Base-by-base conservation (phyloP, 2,888 invertebrate genomes). In the Drosophila infuscata region DNA sequence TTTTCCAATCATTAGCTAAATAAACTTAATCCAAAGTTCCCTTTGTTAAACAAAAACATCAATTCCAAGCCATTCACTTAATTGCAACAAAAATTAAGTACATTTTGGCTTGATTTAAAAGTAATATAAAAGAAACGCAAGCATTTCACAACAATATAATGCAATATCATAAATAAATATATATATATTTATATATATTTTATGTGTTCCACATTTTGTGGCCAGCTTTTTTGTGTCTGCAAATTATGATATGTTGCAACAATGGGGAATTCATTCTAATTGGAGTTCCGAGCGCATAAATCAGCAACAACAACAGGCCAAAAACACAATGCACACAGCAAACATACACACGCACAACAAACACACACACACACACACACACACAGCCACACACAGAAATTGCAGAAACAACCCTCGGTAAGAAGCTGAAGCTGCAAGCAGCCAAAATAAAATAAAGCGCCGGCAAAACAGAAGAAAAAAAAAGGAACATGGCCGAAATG, bases 401-500 rank as follows among this genome's bases (percentile, higher is more conserved):
- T 74, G 20, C 54, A 67, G 32, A 43, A 83, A 56, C 86, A 74
- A 73, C 88, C 89, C 89, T 86, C 82, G 81, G 66, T 35, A 68
- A 58, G 32, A 29, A 58, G 35, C n/a, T 52, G 67, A 53, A 67
- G 64, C 64, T 46, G 35, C 32, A 32, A 41, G 51, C 59, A 29
- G 64, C 43, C 58, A 67, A 81, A 85, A 57, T 9, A 11, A 29
- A 29, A 20, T 29, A 43, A 85, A 82, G 81, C 84, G 84, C 88
- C 88, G 85, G 84, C 79, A 72, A 79, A 79, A 74, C 58, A 43
- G 52, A 57, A 65, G 51, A 25, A 46, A 11, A 46, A 17, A 43
- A 38, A 66, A 58, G 60, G 66, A 81, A 79, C 60, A 81, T 82
- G 72, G 72, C 67, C 81, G 79, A 87, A 83, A 79, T 81, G 71